These are phyloP conservation scores for Zophobas morio DNA, from an alignment of 1,140 invertebrate species.

Conservation along the genomic window DNA sequence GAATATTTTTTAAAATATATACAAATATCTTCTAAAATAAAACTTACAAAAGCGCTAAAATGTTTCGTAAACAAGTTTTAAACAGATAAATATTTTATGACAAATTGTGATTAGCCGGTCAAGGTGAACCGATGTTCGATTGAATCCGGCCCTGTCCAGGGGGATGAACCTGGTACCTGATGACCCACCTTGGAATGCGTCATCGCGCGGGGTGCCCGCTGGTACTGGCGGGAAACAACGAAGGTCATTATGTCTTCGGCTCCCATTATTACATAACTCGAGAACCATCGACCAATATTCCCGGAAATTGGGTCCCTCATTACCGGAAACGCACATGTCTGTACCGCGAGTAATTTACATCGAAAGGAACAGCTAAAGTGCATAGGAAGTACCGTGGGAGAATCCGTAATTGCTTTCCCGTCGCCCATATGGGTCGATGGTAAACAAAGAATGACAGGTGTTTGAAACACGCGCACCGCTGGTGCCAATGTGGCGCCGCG, in stretches of 20 bases:
- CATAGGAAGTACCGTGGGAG: background rate
- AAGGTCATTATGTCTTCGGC: constrained; percentile 24
- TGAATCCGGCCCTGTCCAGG: constrained; percentile 21
- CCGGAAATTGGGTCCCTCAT: constrained; percentile 3
- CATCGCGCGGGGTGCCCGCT: constrained; percentile 19
- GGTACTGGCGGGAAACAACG: constrained; percentile 30
- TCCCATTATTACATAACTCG: constrained; percentile 9
- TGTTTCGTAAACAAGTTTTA: too few species aligned
- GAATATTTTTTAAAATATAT: too few species aligned
- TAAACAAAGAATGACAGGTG: constrained; percentile 15
- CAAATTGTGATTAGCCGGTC: too few species aligned
- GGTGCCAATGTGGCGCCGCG: background rate
- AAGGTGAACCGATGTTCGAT: background rate
- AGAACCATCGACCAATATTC: constrained; percentile 3
- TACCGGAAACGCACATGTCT: constrained; percentile 19
- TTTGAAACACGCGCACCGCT: background rate
- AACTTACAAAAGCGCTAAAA: too few species aligned
- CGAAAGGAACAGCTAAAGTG: background rate
- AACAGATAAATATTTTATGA: too few species aligned
- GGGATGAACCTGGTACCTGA: constrained; percentile 36
- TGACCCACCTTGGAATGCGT: constrained; percentile 35
- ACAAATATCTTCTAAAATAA: too few species aligned
- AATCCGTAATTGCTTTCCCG: too few species aligned
- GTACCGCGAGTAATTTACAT: background rate
- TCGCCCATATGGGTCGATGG: background rate